Evolutionary conservation across 2,797 vertebrate genomes (phyloP).

Genomic region (Siniperca scherzeri): DNA sequence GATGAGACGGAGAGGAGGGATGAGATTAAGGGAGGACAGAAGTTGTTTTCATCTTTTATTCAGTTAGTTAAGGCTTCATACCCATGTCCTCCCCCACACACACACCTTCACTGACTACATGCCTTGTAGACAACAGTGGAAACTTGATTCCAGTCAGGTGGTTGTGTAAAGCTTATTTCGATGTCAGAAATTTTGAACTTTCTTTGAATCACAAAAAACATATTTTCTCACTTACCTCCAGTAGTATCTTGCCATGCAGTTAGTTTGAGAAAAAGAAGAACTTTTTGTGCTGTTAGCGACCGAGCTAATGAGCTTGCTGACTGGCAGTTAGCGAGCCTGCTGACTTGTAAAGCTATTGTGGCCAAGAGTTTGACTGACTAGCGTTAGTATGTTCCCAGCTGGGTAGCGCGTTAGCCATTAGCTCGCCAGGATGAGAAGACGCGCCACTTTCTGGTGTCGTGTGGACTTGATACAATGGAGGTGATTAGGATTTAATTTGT

Average conservation of each 20-base stretch:
- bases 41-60: conserved; percentile 73
- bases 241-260: neutral
- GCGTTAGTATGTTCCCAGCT: neutral
- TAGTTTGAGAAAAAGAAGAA: neutral
- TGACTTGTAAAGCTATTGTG: neutral
- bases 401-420: too few relatives aligned
- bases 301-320: neutral
- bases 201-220: neutral
- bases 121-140: neutral
- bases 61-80: conserved; percentile 49
- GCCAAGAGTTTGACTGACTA: neutral
- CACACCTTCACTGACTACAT: conserved; percentile 22
- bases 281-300: neutral
- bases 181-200: conserved; percentile 11
- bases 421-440: neutral
- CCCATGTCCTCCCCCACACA: conserved; percentile 48
- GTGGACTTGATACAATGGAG: neutral
- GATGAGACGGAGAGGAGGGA: conserved; percentile 34
- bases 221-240: neutral
- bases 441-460: neutral
- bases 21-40: conserved; percentile 64
- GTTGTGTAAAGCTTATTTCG: neutral
- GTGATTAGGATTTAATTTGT: too few relatives aligned
- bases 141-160: neutral
- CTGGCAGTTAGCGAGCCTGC: neutral